Percentiles rank a stretch among this genome's conserved stretches.
phyloP scores from a whole-genome alignment of 1,140 invertebrate species.

The Penaeus japonicus region DNA sequence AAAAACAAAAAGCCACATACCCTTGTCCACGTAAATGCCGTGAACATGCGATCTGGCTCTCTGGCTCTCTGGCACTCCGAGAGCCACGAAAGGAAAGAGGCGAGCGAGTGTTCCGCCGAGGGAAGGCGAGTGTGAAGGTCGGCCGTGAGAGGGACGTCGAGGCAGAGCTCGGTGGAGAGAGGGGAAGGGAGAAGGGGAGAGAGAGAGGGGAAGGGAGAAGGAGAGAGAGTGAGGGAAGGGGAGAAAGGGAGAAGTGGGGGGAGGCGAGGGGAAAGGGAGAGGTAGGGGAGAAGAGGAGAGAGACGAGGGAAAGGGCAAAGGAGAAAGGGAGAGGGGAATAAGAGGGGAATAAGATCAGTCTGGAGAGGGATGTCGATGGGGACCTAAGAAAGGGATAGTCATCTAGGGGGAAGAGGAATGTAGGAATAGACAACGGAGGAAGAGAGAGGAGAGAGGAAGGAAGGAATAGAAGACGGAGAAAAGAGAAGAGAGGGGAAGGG shows the following conservation, averaged over 20 bases:
- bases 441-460: not conserved
- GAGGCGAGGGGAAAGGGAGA: not conserved
- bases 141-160: not conserved
- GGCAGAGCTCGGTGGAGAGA: not conserved
- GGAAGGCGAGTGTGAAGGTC: not conserved
- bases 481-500: not conserved
- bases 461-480: not conserved
- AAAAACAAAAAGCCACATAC: not conserved
- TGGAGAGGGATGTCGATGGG: not conserved
- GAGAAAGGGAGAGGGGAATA: not conserved
- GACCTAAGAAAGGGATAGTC: not conserved
- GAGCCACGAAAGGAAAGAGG: not conserved
- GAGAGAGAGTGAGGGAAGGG: slow-evolving; percentile 64
- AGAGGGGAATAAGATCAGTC: not conserved
- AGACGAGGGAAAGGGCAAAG: too few species aligned
- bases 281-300: not conserved
- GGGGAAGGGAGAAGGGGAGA: not conserved
- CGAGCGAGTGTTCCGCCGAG: not conserved
- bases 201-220: slow-evolving; percentile 61
- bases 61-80: too few species aligned
- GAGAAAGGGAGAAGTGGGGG: not conserved
- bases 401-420: not conserved
- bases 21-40: too few species aligned
- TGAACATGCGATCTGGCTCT: too few species aligned
- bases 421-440: too few species aligned